A percentile compares a stretch with the other conserved stretches of the same genome.
phyloP scores from a whole-genome alignment of 2,797 vertebrate species.

The Siniperca obscura region DNA sequence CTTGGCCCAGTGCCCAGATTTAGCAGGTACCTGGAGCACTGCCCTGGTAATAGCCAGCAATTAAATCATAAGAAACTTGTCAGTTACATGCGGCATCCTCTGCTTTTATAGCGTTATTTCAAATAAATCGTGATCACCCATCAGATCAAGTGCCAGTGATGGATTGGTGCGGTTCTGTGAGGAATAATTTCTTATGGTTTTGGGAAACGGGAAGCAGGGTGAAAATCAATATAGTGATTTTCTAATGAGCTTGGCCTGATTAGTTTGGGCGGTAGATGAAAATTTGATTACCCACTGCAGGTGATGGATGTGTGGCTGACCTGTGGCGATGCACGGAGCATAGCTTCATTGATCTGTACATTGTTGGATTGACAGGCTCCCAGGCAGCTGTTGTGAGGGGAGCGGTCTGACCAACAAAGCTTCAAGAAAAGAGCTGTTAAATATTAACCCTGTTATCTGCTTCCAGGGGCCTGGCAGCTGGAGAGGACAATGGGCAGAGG shows the following conservation, averaged over 20 bases:
- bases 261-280: conserved; percentile 84
- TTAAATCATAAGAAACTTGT: conserved; percentile 72
- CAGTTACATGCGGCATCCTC: conserved; percentile 61
- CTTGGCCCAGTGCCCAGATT: conserved; percentile 44
- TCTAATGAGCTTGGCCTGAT: conserved; percentile 85
- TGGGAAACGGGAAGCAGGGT: conserved; percentile 68
- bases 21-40: conserved; percentile 39
- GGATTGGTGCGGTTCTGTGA: conserved; percentile 68
- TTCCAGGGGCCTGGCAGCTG: conserved; percentile 96
- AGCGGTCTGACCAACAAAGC: conserved; percentile 60
- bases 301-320: conserved; percentile 85
- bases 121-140: conserved; percentile 70
- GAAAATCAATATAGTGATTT: conserved; percentile 83
- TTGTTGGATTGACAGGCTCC: conserved; percentile 76
- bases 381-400: conserved; percentile 71
- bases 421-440: conserved; percentile 79
- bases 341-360: conserved; percentile 76
- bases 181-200: conserved; percentile 73
- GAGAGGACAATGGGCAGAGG: conserved; percentile 99
- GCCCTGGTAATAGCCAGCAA: conserved; percentile 52
- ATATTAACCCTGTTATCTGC: conserved; percentile 86
- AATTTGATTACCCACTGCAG: conserved; percentile 82
- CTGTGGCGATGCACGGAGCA: conserved; percentile 66
- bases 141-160: conserved; percentile 80
- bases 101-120: conserved; percentile 74